Evolutionary conservation across 2,888 invertebrate species (phyloP), one percentile per base, ranked within the genome.

Genomic region (Philereme transversata): DNA sequence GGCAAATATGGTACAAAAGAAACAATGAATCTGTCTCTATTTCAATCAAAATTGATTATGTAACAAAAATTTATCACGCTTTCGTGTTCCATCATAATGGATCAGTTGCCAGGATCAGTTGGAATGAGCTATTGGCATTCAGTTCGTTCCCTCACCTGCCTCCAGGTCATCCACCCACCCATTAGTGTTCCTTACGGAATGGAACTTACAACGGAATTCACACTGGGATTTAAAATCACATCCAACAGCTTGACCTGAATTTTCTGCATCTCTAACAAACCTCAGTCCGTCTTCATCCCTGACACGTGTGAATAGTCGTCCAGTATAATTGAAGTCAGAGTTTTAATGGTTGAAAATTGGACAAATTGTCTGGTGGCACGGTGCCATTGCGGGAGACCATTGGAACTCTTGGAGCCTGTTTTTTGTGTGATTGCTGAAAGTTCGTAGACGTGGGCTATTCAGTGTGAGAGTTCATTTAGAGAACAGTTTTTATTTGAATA

Each of bases 341-440:
- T 73, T 75, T 75, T 75, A 76, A 74, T 71, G 69, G 71, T 66
- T 65, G 67, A 66, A 75, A 75, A 76, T 78, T 78, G 75, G 76
- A 72, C 69, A 73, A 78, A 77, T 78, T 74, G 70, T 65, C 69
- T 60, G 56, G 57, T 64, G 69, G 73, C 73, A 74, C 70, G 70
- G 58, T 60, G 67, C 66, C 60, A 64, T 54, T 56, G 61, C 41
- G 53, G 62, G 51, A 50, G 53, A 51, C 62, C 56, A 60, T 43
- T 45, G 9, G 49, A 60, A 57, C 46, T 51, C 33, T 35, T 41
- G 49, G 36, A 43, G 44, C 43, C 36, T 52, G 48, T 52, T 63
- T 63, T 59, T 59, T 62, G 54, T 49, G 34, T 36, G 54, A 62
- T 51, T 54, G 53, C 57, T 57, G 22, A 52, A 64, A 64, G 57